Evolutionary conservation across 2,888 invertebrate genomes (phyloP).

Genomic region (Diogma glabrata): DNA sequence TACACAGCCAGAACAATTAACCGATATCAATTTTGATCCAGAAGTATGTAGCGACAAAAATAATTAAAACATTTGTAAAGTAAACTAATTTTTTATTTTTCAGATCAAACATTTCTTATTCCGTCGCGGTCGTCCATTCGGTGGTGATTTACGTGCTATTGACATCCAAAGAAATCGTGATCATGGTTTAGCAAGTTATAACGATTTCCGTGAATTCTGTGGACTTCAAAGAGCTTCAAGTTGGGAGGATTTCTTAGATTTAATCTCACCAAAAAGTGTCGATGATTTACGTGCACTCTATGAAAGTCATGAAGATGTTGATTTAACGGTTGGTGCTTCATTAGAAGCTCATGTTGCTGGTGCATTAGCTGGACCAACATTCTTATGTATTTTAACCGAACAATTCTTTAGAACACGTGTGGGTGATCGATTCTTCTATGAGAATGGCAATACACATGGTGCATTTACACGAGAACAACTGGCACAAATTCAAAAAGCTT

Average conservation of each 20-base stretch:
- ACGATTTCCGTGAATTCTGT: constrained; percentile 63
- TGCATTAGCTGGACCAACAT: constrained; percentile 74
- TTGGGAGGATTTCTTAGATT: constrained; percentile 60
- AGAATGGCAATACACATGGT: constrained; percentile 48
- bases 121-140: constrained; percentile 59
- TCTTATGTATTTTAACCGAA: constrained; percentile 74
- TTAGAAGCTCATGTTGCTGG: constrained; percentile 66
- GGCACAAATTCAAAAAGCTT: constrained; percentile 61
- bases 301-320: constrained; percentile 67
- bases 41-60: constrained; percentile 30
- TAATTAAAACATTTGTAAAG: too few species aligned
- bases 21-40: constrained; percentile 62
- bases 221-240: constrained; percentile 53
- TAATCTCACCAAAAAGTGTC: constrained; percentile 53
- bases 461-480: constrained; percentile 64
- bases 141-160: constrained; percentile 65
- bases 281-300: constrained; percentile 51
- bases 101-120: constrained; percentile 56
- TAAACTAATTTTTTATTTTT: too few species aligned
- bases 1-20: constrained; percentile 62
- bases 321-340: constrained; percentile 74
- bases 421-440: constrained; percentile 80
- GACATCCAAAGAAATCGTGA: constrained; percentile 81
- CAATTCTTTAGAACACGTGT: constrained; percentile 78
- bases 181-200: constrained; percentile 72